These are phyloP conservation scores for Cataglyphis cursor DNA, from an alignment of 2,888 invertebrate species.

Conservation along the genomic window DNA sequence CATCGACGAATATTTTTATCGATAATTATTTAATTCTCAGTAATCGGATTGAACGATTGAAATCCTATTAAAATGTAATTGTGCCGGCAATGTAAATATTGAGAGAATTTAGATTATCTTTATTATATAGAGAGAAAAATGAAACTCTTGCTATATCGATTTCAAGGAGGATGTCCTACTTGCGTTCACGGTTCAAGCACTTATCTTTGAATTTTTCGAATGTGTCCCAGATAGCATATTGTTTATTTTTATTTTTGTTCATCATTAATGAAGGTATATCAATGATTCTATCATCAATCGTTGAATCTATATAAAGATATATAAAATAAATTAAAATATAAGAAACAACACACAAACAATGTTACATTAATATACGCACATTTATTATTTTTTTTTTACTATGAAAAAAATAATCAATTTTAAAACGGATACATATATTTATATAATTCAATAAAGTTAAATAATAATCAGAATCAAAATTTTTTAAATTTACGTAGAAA, in stretches of 20 bases:
- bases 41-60: neutral
- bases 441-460: neutral
- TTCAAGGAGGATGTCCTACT: conserved; percentile 51
- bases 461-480: neutral
- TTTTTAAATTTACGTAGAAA: neutral
- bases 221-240: conserved; percentile 22
- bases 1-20: neutral
- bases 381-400: neutral
- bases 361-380: neutral
- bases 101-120: neutral
- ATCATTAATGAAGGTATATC: conserved; percentile 6
- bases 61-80: conserved; percentile 15
- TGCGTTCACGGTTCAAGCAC: conserved; percentile 31
- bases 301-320: conserved; percentile 16
- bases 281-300: conserved; percentile 39
- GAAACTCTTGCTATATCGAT: neutral
- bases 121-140: conserved; percentile 13
- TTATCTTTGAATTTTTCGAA: conserved; percentile 37
- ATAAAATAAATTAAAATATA: conserved; percentile 2
- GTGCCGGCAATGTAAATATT: neutral
- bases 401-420: neutral
- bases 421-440: neutral
- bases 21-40: neutral
- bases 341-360: conserved; percentile 20
- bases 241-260: conserved; percentile 29